These are phyloP conservation scores for Morus bassanus DNA, from an alignment of 2,797 vertebrate genomes.

Conservation along the genomic window DNA sequence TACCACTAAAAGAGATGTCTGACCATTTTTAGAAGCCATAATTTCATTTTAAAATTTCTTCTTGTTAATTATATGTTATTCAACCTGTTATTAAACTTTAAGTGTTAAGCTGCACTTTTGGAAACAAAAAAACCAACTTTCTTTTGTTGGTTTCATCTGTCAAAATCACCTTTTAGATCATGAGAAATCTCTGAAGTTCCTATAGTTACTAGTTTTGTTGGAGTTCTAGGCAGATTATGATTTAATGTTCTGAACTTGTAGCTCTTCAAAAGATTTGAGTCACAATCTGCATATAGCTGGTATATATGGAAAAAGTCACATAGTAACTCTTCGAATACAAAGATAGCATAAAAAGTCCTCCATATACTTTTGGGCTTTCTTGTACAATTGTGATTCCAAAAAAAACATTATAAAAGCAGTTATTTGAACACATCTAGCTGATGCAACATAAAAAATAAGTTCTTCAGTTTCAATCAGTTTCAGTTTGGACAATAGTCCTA, in stretches of 20 bases:
- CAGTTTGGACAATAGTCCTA: not conserved
- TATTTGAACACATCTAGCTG: not conserved
- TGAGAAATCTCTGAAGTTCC: not conserved
- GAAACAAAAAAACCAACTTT: not conserved
- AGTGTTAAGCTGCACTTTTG: not conserved
- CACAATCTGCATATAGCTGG: not conserved
- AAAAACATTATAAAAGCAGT: not conserved
- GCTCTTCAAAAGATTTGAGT: not conserved
- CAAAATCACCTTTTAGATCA: not conserved
- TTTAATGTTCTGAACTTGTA: slow-evolving; percentile 10
- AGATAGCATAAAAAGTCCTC: not conserved
- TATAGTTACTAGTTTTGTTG: not conserved
- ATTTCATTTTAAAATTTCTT: not conserved
- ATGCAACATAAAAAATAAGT: not conserved
- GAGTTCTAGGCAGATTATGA: not conserved
- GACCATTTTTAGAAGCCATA: not conserved
- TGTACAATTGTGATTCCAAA: not conserved
- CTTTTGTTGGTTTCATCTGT: not conserved
- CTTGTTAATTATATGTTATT: not conserved
- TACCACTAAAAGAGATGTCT: not conserved
- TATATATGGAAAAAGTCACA: not conserved
- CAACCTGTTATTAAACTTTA: not conserved
- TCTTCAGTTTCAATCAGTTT: not conserved
- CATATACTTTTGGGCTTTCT: not conserved
- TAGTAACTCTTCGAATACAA: not conserved